Evolutionary conservation across 1,140 invertebrate genomes (phyloP).

Genomic region (Hyles vespertilio): DNA sequence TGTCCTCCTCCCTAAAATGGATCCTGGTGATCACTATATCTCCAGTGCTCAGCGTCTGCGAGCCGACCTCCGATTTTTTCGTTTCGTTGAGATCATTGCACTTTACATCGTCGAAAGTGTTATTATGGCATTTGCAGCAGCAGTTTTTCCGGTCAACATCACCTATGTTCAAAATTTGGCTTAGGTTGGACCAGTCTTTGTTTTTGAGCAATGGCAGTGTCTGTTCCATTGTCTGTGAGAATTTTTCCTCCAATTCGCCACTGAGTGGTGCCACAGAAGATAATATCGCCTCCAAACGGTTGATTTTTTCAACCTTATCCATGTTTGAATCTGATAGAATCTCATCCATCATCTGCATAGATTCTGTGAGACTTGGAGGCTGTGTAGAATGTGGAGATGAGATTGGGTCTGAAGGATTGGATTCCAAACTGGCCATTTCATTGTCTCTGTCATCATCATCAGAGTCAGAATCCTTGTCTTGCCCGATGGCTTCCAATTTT

Average conservation of each 20-base stretch:
- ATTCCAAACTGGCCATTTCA: constrained; percentile 86
- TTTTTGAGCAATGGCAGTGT: constrained; percentile 71
- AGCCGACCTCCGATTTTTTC: constrained; percentile 75
- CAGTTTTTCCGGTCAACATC: constrained; percentile 68
- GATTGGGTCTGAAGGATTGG: constrained; percentile 83
- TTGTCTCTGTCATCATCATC: constrained; percentile 84
- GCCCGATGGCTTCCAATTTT: constrained; percentile 86
- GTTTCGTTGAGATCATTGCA: constrained; percentile 70
- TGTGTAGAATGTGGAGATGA: constrained; percentile 84
- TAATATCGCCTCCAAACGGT: constrained; percentile 89
- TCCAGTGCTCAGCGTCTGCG: constrained; percentile 93
- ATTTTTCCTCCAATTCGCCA: constrained; percentile 64
- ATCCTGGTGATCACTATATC: constrained; percentile 95
- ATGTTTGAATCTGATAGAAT: constrained; percentile 89
- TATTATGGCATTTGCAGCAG: constrained; percentile 75
- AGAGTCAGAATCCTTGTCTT: constrained; percentile 82
- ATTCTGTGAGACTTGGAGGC: constrained; percentile 92
- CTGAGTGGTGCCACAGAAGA: constrained; percentile 82
- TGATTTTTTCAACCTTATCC: constrained; percentile 91
- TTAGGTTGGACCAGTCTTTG: constrained; percentile 69
- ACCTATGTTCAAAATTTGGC: constrained; percentile 65
- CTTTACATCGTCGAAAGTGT: constrained; percentile 49
- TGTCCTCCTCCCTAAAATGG: constrained; percentile 84
- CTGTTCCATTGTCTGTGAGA: constrained; percentile 72
- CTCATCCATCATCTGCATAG: constrained; percentile 92